Base-by-base conservation (phyloP, 2,888 invertebrate species). In the Deilephila elpenor region DNA sequence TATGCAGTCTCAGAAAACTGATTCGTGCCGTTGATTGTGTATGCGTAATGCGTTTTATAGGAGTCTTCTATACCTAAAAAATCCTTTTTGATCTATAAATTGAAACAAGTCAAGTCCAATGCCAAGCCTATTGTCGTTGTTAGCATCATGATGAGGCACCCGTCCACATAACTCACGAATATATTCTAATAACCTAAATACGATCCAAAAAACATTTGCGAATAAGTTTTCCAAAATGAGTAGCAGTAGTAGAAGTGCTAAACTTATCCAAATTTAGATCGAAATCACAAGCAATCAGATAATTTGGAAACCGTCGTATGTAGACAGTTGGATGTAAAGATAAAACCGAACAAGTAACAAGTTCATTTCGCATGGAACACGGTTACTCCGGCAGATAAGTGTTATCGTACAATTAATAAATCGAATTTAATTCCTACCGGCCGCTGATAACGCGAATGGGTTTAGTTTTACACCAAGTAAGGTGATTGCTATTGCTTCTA, bases 331-430 rank as follows among this genome's bases (percentile, higher is more conserved):
- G 25, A 20, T n/a, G 5, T 44, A 14, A 37, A 7, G 67, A 67
- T 67, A 51, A 64, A 51, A 51, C n/a, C 29, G 25, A 17, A 67
- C 67, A 67, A 44, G 37, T 6, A n/a, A 56, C 56, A n/a, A 67
- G 67, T 17, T 11, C 8, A 5, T 14, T 51, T 25, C 25, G 25
- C 44, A 44, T 6, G 25, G 67, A 67, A 67, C 67, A 25, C 25
- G 25, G 6, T 51, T 17, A 11, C 51, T 51, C 44, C 44, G 44
- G 25, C 20, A 67, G 67, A 51, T 67, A 51, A 17, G 64, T 25
- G 51, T 67, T 67, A 67, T 67, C 67, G 67, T 1, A 51, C 44
- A 51, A 67, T 67, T 72, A 72, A 34, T 60, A 25, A 72, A 53
- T 29, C 32, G 7, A 62, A 51, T 72, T 53, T 20, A 32, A 25